Conservation (phyloP, 1,140 invertebrate species). For the Acromyrmex heyeri region DNA sequence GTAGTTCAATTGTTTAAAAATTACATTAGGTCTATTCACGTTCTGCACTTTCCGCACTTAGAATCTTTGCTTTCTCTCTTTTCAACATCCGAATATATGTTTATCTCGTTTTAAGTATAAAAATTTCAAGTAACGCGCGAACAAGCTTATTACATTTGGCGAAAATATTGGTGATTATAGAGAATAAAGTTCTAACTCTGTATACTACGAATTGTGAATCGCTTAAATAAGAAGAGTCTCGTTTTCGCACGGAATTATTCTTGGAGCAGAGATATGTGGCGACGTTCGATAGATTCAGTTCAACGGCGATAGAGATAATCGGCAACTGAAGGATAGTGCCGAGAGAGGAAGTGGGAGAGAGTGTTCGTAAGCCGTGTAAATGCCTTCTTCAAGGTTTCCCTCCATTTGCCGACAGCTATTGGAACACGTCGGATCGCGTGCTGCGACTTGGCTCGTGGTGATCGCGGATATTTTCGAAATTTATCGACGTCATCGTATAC, state of each 20-base stretch:
- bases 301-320: slow-evolving; percentile 72
- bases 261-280: not conserved
- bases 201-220: not conserved
- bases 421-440: slow-evolving; percentile 42
- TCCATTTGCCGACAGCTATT: slow-evolving; percentile 60
- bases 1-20: not conserved
- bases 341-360: slow-evolving; percentile 28
- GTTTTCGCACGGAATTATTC: slow-evolving; percentile 46
- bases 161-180: not conserved
- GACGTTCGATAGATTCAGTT: slow-evolving; percentile 47
- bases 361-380: slow-evolving; percentile 46
- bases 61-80: too few species aligned
- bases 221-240: slow-evolving; percentile 27
- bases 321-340: slow-evolving; percentile 60
- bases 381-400: slow-evolving; percentile 68
- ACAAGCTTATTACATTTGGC: not conserved
- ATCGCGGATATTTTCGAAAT: slow-evolving; percentile 62
- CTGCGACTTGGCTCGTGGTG: slow-evolving; percentile 36
- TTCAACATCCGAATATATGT: too few species aligned
- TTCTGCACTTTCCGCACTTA: too few species aligned
- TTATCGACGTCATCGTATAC: not conserved
- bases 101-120: too few species aligned
- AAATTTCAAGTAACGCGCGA: too few species aligned
- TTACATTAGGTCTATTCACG: not conserved
- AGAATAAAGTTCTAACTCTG: not conserved